Base-by-base conservation (phyloP, 2,888 invertebrate species). In the Gonocerus acuteangulatus region DNA sequence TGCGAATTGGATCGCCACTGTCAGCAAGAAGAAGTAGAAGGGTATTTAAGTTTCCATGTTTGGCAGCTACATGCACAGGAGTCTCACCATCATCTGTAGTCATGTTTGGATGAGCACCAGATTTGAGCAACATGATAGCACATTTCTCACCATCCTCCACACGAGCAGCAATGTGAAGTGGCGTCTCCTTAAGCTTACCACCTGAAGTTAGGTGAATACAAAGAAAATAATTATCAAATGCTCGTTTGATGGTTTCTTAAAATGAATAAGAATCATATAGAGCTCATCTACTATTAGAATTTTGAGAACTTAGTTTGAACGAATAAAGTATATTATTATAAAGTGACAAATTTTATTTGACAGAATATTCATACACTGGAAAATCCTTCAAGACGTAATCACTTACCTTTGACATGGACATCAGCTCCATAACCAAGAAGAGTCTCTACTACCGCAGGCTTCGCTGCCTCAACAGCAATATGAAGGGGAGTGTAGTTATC, bases 401-500 rank as follows among this genome's bases (percentile, higher is more conserved):
- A n/a, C n/a, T n/a, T 70, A 79, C 86, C 86, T 72, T 93, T 83
- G 21, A 96, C 88, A 75, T 97, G 95, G 1, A 99, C 95, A 73
- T 95, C 93, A 1, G 97, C 97, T 18, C 99, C 99, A 72, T 89
- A 95, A 1, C 71, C 99, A 2, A 97, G 77, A 59, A 99, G 78
- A 0, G 94, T 93, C 76, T 97, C 96, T 21, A 96, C 95, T 1
- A 95, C 95, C 6, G 89, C 86, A 1, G 95, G 95, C 71, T 93
- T 92, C 64, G 90, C 89, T 1, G 90, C 88, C 75, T 94, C 92
- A 1, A 97, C 97, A 2, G 97, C 97, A 71, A 97, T 91, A 73
- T 99, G 97, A 1, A 99, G 79, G 0, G 99, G 96, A 34, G 99
- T 99, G 75, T 94, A 95, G 75, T 95, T 95, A 71, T 97, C 95